Percentiles rank a stretch among this genome's conserved stretches.
phyloP scores from a whole-genome alignment of 2,888 invertebrate species.

The Maniola hyperantus region DNA sequence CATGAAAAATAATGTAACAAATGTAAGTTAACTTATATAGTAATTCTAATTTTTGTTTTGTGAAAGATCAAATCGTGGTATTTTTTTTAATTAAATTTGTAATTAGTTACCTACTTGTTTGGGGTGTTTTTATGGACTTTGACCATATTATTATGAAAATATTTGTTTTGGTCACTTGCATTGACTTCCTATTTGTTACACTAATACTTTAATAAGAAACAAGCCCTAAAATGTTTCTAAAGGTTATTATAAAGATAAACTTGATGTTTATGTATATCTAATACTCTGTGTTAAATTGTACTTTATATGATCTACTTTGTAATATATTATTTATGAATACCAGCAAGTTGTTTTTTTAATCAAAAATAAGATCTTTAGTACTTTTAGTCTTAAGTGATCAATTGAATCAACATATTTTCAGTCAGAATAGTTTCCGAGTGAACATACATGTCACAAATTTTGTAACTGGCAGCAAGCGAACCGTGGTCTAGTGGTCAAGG shows the following conservation, averaged over 20 bases:
- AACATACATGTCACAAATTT: too few species aligned
- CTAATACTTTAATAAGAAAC: slow-evolving; percentile 10
- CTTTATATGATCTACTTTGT: background rate
- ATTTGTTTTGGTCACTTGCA: background rate
- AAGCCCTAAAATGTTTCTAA: background rate
- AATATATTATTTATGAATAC: background rate
- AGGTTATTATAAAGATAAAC: background rate
- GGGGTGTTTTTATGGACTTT: background rate
- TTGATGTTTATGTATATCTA: background rate
- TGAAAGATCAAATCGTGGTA: background rate
- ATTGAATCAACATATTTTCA: too few species aligned
- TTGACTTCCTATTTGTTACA: background rate
- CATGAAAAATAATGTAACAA: too few species aligned
- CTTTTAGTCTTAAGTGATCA: too few species aligned
- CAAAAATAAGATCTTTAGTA: too few species aligned
- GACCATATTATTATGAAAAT: background rate
- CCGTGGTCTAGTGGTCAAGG: too few species aligned
- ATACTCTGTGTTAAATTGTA: slow-evolving; percentile 5
- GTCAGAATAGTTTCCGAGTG: too few species aligned
- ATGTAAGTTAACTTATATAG: too few species aligned
- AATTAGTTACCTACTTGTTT: background rate
- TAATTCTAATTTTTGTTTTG: background rate
- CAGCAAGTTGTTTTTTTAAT: background rate
- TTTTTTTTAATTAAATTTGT: background rate
- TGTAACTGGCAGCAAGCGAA: too few species aligned